phyloP scores from a whole-genome alignment of 2,113 vertebrate genomes.

The Anseranas semipalmata region DNA sequence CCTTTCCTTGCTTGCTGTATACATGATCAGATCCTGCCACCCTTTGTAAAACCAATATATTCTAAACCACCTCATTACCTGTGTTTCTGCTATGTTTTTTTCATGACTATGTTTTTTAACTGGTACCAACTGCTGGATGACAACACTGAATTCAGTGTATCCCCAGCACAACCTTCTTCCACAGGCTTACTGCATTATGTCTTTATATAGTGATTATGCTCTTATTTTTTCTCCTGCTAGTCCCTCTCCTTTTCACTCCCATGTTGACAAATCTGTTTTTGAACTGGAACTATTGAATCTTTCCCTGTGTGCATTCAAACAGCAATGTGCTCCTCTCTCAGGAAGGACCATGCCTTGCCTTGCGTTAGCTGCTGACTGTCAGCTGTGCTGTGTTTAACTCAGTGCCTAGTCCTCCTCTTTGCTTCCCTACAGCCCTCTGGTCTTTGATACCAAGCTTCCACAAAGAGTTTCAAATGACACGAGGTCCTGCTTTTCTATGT shows the following conservation, averaged over 20 bases:
- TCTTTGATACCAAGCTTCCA: not conserved
- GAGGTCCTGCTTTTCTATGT: not conserved
- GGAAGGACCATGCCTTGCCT: not conserved
- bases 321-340: rapidly evolving
- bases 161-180: not conserved
- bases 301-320: not conserved
- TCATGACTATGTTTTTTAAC: not conserved
- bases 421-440: not conserved
- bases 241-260: not conserved
- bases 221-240: not conserved
- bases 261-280: not conserved
- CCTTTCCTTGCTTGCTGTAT: not conserved
- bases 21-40: not conserved
- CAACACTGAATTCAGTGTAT: not conserved
- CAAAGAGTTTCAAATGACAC: not conserved
- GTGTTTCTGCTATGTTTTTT: not conserved
- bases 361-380: not conserved
- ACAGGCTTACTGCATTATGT: not conserved
- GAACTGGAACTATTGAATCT: not conserved
- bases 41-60: not conserved
- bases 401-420: not conserved
- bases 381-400: not conserved
- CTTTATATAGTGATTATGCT: not conserved
- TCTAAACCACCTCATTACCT: not conserved
- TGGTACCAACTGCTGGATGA: not conserved